Evolutionary conservation across 2,797 vertebrate species (phyloP), one percentile per base, ranked within the genome.

Genomic region (Micrastur ruficollis): DNA sequence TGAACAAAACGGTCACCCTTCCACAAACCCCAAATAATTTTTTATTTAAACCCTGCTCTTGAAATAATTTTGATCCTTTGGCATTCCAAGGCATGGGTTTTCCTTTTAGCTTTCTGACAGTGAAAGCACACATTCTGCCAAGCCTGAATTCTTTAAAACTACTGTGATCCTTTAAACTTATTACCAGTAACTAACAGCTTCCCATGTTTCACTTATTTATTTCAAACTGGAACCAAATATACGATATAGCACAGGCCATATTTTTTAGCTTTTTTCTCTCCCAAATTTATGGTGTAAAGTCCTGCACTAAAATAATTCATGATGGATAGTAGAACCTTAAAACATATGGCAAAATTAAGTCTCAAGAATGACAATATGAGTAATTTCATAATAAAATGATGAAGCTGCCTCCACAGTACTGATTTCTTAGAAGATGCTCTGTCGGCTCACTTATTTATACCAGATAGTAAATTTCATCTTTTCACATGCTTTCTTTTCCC

Each of bases 311-410:
- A 95, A 86, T 80, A 91, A 95, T 94, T 94, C 83, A 92, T 76
- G 72, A 72, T 34, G 46, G 72, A 67, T 91, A 86, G 81, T 53
- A 91, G 90, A 93, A 85, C n/a, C 29, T 87, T 66, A 66, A 86
- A 93, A 44, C 4, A 10, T 52, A 72, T 52, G 26, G 66, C 15
- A 90, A 94, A 96, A 91, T 95, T 94, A 90, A 96, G 34, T 74
- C 90, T 92, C 49, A 53, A 94, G 88, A 81, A 93, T 70, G 66
- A 25, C 66, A 63, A 90, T 31, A 84, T 67, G 73, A 97, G 42
- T 86, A 81, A 94, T 90, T 93, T 40, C 50, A 84, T 74, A 83
- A 94, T 83, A 93, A 96, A 94, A 92, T 61, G 23, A 85, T 80
- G 55, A 79, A 46, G 26, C 36, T 90, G 46, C 58, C 49, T 85